Base-by-base conservation (phyloP, 2,797 vertebrate species). In the Tragelaphus eurycerus region DNA sequence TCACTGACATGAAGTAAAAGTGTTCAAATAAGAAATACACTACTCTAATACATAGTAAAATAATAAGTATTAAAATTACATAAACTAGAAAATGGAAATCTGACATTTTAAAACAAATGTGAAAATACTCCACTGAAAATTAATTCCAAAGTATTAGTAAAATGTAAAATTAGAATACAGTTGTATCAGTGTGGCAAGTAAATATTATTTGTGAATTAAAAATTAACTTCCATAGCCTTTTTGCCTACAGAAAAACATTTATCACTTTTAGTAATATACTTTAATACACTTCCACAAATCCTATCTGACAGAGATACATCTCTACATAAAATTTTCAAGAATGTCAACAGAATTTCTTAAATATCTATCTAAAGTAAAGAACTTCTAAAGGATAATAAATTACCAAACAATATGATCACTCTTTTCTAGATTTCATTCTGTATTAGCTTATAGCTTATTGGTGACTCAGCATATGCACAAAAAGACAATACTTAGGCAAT, bases 331-430 rank as follows among this genome's bases (percentile, higher is more conserved):
- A 97, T 97, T 87, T 96, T 60, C 54, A 97, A 98, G 64, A 98
- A 98, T 88, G 97, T 97, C 64, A 98, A 98, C 50, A 92, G 46
- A 84, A 11, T 93, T 98, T 95, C 83, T 96, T 97, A 90, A 90
- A 67, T 3, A 74, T 31, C n/a, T 64, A 92, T 54, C 13, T 95
- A 98, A 96, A 86, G 48, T 94, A 87, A 98, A 98, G 46, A 98
- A 97, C 43, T 91, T 97, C 90, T 97, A 96, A 98, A 86, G 98
- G 96, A 85, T 96, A 98, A 98, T 97, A 98, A 98, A 96, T 92
- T 95, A 89, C 25, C 97, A 97, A 95, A 97, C 96, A 98, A 50
- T 96, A 97, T 59, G 96, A 86, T 88, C 89, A 81, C 67, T 89
- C 64, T 96, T 87, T 88, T 98, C 95, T 96, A 97, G 88, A 98